phyloP scores from a whole-genome alignment of 2,797 vertebrate species.

The Rhincodon typus region DNA sequence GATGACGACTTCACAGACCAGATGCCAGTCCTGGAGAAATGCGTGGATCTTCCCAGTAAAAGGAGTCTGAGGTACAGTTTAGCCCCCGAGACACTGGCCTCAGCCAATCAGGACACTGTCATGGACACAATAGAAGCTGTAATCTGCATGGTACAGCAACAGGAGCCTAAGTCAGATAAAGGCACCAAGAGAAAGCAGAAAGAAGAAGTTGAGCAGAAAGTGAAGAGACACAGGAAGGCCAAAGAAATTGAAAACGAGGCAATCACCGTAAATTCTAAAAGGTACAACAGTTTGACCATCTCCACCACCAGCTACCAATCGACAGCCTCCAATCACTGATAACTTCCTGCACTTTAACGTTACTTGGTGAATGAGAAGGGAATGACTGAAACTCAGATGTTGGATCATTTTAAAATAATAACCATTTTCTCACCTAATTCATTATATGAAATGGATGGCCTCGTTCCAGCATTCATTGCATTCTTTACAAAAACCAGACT shows the following conservation, averaged over 20 bases:
- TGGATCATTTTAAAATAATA: constrained; percentile 27
- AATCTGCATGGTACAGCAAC: constrained; percentile 81
- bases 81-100: constrained; percentile 70
- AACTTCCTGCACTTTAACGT: constrained; percentile 57
- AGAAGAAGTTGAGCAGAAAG: constrained; percentile 56
- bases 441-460: constrained; percentile 21
- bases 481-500: constrained; percentile 17
- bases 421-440: constrained; percentile 10
- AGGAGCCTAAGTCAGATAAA: constrained; percentile 50
- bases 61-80: constrained; percentile 66
- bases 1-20: constrained; percentile 77
- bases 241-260: constrained; percentile 65
- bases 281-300: constrained; percentile 53
- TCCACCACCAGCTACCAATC: constrained; percentile 53
- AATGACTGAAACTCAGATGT: constrained; percentile 36
- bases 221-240: constrained; percentile 68
- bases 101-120: constrained; percentile 78
- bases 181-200: constrained; percentile 59
- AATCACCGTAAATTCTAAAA: constrained; percentile 49
- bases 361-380: constrained; percentile 35
- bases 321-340: constrained; percentile 50
- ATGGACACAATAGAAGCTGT: constrained; percentile 91
- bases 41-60: constrained; percentile 80
- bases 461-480: constrained; percentile 31
- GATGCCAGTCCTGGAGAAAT: constrained; percentile 93